Evolutionary conservation across 2,797 vertebrate genomes (phyloP).

Genomic region (Rhadinocentrus ornatus): DNA sequence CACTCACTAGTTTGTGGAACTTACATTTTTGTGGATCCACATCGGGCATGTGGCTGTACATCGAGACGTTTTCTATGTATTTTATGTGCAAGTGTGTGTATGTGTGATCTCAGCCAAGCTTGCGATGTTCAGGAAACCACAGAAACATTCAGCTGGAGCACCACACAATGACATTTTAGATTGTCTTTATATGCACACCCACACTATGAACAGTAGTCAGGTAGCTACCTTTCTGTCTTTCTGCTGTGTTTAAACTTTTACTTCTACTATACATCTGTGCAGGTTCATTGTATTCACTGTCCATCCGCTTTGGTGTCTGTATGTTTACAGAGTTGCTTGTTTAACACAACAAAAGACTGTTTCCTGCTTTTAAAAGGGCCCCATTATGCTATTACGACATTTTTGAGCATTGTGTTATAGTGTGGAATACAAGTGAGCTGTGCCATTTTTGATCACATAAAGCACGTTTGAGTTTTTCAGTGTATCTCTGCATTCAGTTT

Average conservation of each 20-base stretch:
- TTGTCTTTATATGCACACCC: slow-evolving; percentile 17
- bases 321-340: background rate
- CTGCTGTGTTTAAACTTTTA: slow-evolving; percentile 6
- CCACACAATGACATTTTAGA: slow-evolving; percentile 64
- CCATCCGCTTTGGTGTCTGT: background rate
- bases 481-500: too few relatives aligned
- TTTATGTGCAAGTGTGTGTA: slow-evolving; percentile 11
- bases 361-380: background rate
- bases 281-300: background rate
- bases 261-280: background rate
- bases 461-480: too few relatives aligned
- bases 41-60: slow-evolving; percentile 19
- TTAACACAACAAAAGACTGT: too few relatives aligned
- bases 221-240: slow-evolving; percentile 4
- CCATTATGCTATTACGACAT: too few relatives aligned
- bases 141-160: slow-evolving; percentile 40
- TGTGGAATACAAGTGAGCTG: too few relatives aligned
- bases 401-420: too few relatives aligned
- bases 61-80: slow-evolving; percentile 15
- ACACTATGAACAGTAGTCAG: slow-evolving; percentile 19
- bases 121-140: slow-evolving; percentile 72
- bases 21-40: slow-evolving; percentile 24
- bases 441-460: too few relatives aligned
- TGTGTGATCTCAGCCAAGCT: slow-evolving; percentile 26
- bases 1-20: slow-evolving; percentile 11